These are phyloP conservation scores for Halesus radiatus DNA, from an alignment of 1,140 invertebrate genomes.

Conservation along the genomic window DNA sequence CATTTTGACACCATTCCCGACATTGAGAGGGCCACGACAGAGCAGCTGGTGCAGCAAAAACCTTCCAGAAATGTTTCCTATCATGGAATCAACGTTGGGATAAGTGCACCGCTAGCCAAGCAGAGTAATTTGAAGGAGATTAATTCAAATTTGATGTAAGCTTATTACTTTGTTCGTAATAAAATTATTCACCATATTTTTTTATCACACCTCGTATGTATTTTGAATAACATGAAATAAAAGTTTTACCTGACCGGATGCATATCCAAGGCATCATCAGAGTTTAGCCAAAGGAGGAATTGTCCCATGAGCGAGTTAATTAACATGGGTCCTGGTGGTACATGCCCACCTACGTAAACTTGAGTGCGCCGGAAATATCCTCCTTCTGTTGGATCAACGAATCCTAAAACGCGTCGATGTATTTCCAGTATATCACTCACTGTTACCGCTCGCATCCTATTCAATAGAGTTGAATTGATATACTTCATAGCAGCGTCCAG, in stretches of 20 bases:
- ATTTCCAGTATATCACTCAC: conserved; percentile 93
- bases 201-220: no score
- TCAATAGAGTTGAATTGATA: conserved; percentile 92
- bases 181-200: no score
- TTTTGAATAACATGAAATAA: background rate
- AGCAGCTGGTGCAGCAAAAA: no score
- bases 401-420: conserved; percentile 92
- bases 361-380: conserved; percentile 86
- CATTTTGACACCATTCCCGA: no score
- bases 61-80: no score
- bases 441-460: conserved; percentile 79
- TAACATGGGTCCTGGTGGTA: conserved; percentile 87
- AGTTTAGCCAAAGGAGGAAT: conserved; percentile 93
- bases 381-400: conserved; percentile 92
- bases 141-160: no score
- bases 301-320: conserved; percentile 87
- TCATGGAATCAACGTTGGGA: no score
- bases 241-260: conserved; percentile 85
- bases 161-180: no score
- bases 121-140: no score
- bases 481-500: conserved; percentile 96
- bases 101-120: no score
- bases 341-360: conserved; percentile 93
- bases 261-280: conserved; percentile 84
- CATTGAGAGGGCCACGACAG: no score